Evolutionary conservation across 2,797 vertebrate species (phyloP), one percentile per base, ranked within the genome.

Genomic region (Ptychadena robeensis): DNA sequence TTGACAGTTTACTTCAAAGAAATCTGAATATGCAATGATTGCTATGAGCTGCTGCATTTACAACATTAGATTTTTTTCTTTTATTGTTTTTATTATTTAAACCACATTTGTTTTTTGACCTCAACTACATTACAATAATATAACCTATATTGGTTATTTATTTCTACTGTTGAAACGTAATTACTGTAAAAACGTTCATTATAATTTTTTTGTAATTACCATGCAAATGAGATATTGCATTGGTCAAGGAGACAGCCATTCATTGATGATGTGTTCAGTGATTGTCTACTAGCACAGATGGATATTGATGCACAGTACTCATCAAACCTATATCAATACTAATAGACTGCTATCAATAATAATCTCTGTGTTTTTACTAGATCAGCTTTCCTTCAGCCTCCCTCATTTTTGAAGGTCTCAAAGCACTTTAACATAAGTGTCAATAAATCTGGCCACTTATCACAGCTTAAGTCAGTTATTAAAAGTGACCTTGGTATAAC

Each of bases 401-500:
- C 80, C 79, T 38, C 72, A 88, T 89, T 83, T 90, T 90, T 88
- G 81, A 75, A 87, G 90, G 87, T 89, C 89, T 88, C 87, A 40
- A 81, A 89, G 93, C 93, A 90, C 93, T 93, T 94, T 87, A 91
- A 93, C 89, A 89, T 90, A 93, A 89, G 93, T 92, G 91, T 96
- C 96, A 91, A 95, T 96, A 95, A 92, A 91, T 88, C 93, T 92
- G 93, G 92, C 91, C 73, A 87, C 93, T 91, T 94, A 95, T 95
- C 93, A 92, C 93, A 90, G 93, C 91, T 96, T 95, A 95, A 93
- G 96, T 95, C 95, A 93, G 94, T 96, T 97, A 97, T 98, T 95
- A 98, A 96, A 97, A 96, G 96, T 93, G 96, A 96, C 96, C 96
- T 98, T 97, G 95, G 96, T 96, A 95, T 94, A 95, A 96, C 96